phyloP scores from a whole-genome alignment of 2,797 vertebrate species.

The Enteromius viviparus region DNA sequence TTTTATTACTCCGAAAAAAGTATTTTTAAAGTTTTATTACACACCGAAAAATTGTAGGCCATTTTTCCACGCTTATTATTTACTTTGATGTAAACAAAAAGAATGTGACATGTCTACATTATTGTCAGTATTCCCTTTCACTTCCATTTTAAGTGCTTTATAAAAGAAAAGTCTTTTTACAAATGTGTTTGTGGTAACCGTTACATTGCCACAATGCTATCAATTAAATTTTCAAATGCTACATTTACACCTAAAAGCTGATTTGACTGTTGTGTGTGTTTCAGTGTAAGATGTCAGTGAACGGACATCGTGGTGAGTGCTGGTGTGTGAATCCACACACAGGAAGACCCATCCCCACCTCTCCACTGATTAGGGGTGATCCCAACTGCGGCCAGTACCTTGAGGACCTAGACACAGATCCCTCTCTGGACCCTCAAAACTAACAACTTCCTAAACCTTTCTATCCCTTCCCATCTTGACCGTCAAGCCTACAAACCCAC shows the following conservation, averaged over 20 bases:
- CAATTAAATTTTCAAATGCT: background rate
- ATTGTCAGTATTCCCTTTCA: background rate
- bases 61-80: background rate
- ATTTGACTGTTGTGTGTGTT: background rate
- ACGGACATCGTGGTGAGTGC: constrained; percentile 94
- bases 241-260: background rate
- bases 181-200: background rate
- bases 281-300: constrained; percentile 98
- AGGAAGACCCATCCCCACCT: constrained; percentile 85
- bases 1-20: background rate
- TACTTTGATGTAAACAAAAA: background rate
- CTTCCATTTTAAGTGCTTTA: background rate
- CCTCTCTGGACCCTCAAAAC: constrained; percentile 71
- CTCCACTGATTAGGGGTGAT: constrained; percentile 91
- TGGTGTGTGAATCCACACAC: constrained; percentile 96
- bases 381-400: constrained; percentile 95
- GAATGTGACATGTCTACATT: background rate
- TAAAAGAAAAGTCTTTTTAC: background rate
- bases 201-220: background rate
- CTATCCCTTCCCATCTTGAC: constrained; percentile 1
- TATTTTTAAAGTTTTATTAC: too few species aligned
- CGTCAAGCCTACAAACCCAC: constrained; percentile 14
- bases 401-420: constrained; percentile 74
- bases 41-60: background rate
- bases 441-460: constrained; percentile 54